Evolutionary conservation across 2,888 invertebrate species (phyloP), one percentile per base, ranked within the genome.

Genomic region (Pelosia muscerda): DNA sequence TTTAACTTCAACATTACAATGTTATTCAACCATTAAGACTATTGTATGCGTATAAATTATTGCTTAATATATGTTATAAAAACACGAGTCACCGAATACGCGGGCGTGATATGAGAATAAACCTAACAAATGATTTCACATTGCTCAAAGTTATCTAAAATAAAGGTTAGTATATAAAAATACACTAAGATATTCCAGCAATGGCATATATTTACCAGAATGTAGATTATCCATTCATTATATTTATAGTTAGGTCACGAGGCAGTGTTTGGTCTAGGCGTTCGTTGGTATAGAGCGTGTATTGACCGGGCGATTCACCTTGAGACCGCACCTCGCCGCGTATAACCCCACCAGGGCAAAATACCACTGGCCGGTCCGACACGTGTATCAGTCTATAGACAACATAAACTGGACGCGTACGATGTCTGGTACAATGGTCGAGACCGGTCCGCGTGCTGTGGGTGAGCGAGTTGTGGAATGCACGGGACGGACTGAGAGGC

Each of bases 381-480:
- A 81, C 79, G 79, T 82, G 81, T 83, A 86, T 76, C 76, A 81
- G 84, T 79, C 81, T 72, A 84, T 78, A 76, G 81, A 79, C 89
- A 83, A 83, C 85, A 77, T 73, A 85, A 92, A 87, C 86, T 86
- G 88, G 88, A 68, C 85, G 94, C 74, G 79, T 92, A 82, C 75
- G 81, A 84, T 79, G 88, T 91, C 90, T 92, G 87, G 91, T 94
- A 93, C 91, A 92, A 92, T 90, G 92, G 88, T 90, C 88, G 87
- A 88, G 94, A 94, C 94, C 94, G 93, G 94, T 94, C 94, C 86
- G 86, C 83, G 76, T 85, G 83, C 92, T 94, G 93, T 94, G 94
- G 94, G 94, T 95, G 94, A 95, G 92, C 93, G 88, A 91, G 94
- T 93, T 90, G 89, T 87, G 94, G 95, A 94, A 95, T 95, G 95